phyloP scores from a whole-genome alignment of 2,113 vertebrate genomes.

The Tenrec ecaudatus region DNA sequence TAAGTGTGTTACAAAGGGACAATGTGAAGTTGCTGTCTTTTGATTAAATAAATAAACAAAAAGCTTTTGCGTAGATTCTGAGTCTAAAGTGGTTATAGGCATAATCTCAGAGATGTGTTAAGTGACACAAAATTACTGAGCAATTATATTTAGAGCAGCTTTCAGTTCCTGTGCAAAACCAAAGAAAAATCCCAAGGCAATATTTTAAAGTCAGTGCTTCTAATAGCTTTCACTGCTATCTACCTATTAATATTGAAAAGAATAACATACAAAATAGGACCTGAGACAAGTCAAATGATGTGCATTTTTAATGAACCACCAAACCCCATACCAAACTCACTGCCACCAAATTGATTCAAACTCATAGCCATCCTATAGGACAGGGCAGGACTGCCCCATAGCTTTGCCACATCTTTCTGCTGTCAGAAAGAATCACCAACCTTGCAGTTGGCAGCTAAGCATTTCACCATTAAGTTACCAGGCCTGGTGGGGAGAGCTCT shows the following conservation, averaged over 20 bases:
- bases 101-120: constrained; percentile 7
- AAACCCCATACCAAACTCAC: not conserved
- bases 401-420: too few species aligned
- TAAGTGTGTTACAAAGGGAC: not conserved
- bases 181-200: not conserved
- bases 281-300: not conserved
- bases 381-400: too few species aligned
- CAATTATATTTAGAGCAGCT: not conserved
- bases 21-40: constrained; percentile 24
- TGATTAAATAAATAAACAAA: constrained; percentile 10
- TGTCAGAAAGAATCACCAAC: too few species aligned
- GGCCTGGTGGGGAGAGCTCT: not conserved
- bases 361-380: too few species aligned
- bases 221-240: not conserved
- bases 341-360: too few species aligned
- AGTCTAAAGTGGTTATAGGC: not conserved
- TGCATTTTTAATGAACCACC: constrained; percentile 14
- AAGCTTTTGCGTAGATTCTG: not conserved
- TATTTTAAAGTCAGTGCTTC: constrained; percentile 41
- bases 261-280: not conserved
- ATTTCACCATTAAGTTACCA: too few species aligned
- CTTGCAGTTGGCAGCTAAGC: too few species aligned
- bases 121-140: constrained; percentile 4
- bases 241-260: not conserved
- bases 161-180: not conserved